phyloP scores from a whole-genome alignment of 2,888 invertebrate genomes.

The Carcina quercana region DNA sequence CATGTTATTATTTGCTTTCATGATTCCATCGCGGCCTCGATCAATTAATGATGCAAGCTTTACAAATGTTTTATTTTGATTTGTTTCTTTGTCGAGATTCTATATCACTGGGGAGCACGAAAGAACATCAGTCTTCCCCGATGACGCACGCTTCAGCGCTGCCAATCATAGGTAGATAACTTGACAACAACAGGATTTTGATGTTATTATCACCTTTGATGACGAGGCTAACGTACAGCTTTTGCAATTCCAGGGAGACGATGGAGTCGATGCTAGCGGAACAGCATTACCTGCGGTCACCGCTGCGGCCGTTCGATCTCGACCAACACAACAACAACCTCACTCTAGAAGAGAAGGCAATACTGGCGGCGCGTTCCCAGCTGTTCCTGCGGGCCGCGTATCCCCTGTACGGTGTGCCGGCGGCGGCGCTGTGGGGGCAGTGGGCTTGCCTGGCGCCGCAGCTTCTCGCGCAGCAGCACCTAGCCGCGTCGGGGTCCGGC shows the following conservation, averaged over 20 bases:
- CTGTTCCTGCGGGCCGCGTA: conserved; percentile 82
- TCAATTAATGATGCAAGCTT: conserved; percentile 16
- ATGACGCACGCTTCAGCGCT: conserved; percentile 68
- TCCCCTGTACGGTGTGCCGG: conserved; percentile 70
- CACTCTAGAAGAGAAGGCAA: conserved; percentile 84
- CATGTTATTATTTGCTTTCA: conserved; percentile 22
- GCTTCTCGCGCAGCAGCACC: conserved; percentile 78
- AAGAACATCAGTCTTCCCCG: conserved; percentile 67
- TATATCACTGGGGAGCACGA: conserved; percentile 73
- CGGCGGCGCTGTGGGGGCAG: conserved; percentile 80
- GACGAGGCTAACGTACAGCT: conserved; percentile 13
- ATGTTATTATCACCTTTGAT: conserved; percentile 25
- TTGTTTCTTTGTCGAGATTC: conserved; percentile 72
- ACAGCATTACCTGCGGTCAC: conserved; percentile 87
- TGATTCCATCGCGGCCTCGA: conserved; percentile 9
- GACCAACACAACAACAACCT: conserved; percentile 82
- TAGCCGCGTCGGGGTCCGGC: conserved; percentile 68
- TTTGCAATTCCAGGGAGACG: conserved; percentile 81
- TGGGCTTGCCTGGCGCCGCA: conserved; percentile 82
- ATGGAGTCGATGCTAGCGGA: conserved; percentile 93
- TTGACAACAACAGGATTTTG: no score
- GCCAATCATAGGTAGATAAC: conserved; percentile 70
- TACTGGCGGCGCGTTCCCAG: conserved; percentile 84
- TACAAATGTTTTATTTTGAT: conserved; percentile 53
- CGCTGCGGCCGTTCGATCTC: conserved; percentile 82